Evolutionary conservation across 1,140 invertebrate species (phyloP).

Genomic region (Temnothorax longispinosus): DNA sequence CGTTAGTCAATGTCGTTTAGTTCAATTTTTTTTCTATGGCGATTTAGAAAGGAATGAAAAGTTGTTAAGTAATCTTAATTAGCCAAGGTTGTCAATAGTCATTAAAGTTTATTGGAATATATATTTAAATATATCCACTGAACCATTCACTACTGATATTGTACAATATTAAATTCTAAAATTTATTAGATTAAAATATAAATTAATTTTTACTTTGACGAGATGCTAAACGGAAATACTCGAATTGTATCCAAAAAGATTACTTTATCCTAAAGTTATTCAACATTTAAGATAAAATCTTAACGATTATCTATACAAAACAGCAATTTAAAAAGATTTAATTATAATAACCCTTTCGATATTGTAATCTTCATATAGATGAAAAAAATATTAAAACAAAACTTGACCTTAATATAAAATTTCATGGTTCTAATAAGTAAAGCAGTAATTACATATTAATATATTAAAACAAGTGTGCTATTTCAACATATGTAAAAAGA

Average conservation of each 20-base stretch:
- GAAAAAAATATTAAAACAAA: background rate
- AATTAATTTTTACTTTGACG: background rate
- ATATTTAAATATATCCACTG: background rate
- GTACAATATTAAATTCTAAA: background rate
- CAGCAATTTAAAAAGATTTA: background rate
- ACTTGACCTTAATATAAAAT: background rate
- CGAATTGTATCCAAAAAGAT: background rate
- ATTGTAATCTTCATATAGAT: background rate
- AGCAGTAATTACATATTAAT: background rate
- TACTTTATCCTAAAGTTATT: background rate
- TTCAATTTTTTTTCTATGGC: background rate
- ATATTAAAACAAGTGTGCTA: background rate
- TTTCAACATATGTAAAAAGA: background rate
- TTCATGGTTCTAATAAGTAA: background rate
- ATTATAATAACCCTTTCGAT: background rate
- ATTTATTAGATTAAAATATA: background rate
- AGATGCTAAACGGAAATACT: background rate
- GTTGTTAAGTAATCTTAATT: constrained; percentile 6
- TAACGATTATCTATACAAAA: background rate
- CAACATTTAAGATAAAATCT: background rate
- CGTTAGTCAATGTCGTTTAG: background rate
- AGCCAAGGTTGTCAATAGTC: background rate
- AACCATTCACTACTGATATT: background rate
- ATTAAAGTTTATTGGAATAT: background rate
- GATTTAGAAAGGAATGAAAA: background rate